Evolutionary conservation across 92 coral and sea anemone genomes (phyloP), one percentile per base, ranked within the genome.

Genomic region (Hydrozoanthus gracilis): DNA sequence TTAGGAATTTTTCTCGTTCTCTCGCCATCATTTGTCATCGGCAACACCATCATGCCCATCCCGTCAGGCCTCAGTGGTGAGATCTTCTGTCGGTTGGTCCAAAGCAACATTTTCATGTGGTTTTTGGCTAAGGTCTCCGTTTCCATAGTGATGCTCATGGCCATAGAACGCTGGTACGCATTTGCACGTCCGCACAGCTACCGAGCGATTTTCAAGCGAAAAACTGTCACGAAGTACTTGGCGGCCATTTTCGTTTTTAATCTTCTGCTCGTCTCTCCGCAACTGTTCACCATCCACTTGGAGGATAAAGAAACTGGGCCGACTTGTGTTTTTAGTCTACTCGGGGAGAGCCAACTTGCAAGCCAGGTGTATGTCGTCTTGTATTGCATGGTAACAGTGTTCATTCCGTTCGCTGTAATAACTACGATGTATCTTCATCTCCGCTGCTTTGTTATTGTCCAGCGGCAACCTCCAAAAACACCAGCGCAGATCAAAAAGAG

Each of bases 151-250:
- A 66, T 18, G 71, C 18, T 44, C 10, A 66, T 66, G 71, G 44
- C 71, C 17, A 66, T 66, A 66, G 71, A 66, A 18, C 71, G 71
- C 7, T 66, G 71, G 71, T 66, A 66, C 45, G 71, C 71, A 35
- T 17, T 66, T 44, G 71, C 71, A 18, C 71, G 71, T 4, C 71
- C 71, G 6, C 71, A 66, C 13, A 9, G 35, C 6, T 66, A 66
- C 44, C 71, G 71, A 66, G 71, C 7, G 45, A 16, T 6, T 7
- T 66, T 66, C 71, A 66, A 66, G 35, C 71, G 71, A 66, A 6
- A 66, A 17, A 18, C 45, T 66, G 71, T 66, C 45, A 10, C 9
- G 71, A 66, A 66, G 71, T 20, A 18, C 45, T 35, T 66, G 71
- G 39, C 44, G 3, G 7, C 35, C 8, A 16, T 66, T 66, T 66